Base-by-base conservation (phyloP, 2,797 vertebrate species). In the Tokudaia tokunoshimensis region DNA sequence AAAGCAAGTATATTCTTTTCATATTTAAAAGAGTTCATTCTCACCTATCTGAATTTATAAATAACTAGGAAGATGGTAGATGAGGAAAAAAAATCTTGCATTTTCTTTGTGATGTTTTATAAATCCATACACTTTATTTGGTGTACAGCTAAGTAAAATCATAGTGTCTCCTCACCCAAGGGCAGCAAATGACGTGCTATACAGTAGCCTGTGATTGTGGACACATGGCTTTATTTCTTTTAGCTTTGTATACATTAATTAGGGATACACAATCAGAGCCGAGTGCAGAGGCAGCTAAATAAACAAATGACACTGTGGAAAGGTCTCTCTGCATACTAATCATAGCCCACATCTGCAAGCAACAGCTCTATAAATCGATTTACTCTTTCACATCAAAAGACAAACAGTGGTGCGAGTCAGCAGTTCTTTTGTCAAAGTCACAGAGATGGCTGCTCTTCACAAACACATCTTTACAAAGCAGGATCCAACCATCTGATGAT, bases 341-440 rank as follows among this genome's bases (percentile, higher is more conserved):
- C 99, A 99, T 99, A 99, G 98, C 98, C 98, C 99, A 98, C 99
- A 98, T 99, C 99, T 99, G 99, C 99, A 98, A 98, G 98, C 99
- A 99, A 99, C 99, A 99, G 99, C 98, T 98, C 98, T 98, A 99
- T 99, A 99, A 99, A 99, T 99, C 99, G 99, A 99, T 99, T 99
- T 99, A 99, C 99, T 99, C 99, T 99, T 99, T 99, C 99, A 99
- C 99, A 99, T 99, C 99, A 99, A 99, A 99, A 99, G 99, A 99
- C 99, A 99, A 99, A 99, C 99, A 99, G 99, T 99, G 99, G 99
- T 99, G 99, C 99, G 99, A 99, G 99, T 99, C 99, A 99, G 99
- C 99, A 99, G 99, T 99, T 99, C 99, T 99, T 99, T 99, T 99
- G 99, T 99, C 99, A 99, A 99, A 99, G 99, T 99, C 99, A 99